A percentile compares a stretch with the other conserved stretches of the same genome.
Conservation (phyloP, 1,140 invertebrate species). For the Trichonephila clavata region DNA sequence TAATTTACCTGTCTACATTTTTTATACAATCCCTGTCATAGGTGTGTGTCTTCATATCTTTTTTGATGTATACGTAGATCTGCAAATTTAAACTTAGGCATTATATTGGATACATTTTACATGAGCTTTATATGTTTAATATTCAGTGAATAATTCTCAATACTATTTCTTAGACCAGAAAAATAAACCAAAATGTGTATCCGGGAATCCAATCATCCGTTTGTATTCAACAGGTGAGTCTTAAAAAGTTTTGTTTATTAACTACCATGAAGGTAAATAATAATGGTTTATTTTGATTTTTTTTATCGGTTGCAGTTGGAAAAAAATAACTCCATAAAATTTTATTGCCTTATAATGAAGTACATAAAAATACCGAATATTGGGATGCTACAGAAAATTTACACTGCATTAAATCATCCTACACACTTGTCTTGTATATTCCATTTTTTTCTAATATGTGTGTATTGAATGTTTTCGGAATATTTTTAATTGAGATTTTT, state of each 20-base stretch:
- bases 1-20: conserved; percentile 63
- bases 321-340: no score
- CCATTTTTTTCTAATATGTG: no score
- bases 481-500: no score
- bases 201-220: not conserved
- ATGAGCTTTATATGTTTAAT: not conserved
- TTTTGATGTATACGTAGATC: conserved; percentile 68
- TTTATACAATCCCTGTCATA: conserved; percentile 27
- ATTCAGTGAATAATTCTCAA: not conserved
- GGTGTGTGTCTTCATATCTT: conserved; percentile 67
- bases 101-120: conserved; percentile 54
- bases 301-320: not conserved
- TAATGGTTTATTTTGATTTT: not conserved
- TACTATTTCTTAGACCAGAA: not conserved
- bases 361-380: no score
- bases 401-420: no score
- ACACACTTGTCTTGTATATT: no score
- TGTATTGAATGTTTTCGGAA: no score
- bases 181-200: conserved; percentile 53
- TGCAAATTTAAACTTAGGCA: conserved; percentile 56
- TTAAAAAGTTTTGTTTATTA: not conserved
- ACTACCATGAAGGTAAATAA: not conserved
- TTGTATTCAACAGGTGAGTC: conserved; percentile 70
- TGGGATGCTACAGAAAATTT: no score
- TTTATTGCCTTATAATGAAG: no score